phyloP scores from a whole-genome alignment of 2,113 vertebrate genomes.

The Tylochromis polylepis region DNA sequence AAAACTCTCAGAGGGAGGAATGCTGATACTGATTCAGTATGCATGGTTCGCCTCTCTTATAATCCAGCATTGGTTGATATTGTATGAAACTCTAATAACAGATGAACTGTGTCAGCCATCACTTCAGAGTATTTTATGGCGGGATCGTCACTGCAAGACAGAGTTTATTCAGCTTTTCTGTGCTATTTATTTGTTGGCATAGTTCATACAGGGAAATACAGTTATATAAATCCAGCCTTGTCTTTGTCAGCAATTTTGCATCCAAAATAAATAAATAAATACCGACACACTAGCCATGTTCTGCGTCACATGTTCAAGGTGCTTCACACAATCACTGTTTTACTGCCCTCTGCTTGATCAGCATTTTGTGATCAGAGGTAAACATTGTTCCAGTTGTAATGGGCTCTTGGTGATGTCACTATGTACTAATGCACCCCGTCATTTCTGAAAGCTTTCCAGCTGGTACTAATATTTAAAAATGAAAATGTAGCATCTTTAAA shows the following conservation, averaged over 20 bases:
- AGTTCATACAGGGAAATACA: not conserved
- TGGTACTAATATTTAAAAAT: not conserved
- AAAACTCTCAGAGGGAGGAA: not conserved
- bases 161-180: not conserved
- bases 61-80: slow-evolving; percentile 31
- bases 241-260: not conserved
- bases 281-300: not conserved
- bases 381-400: not conserved
- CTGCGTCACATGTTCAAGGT: not conserved
- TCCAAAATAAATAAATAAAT: not conserved
- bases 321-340: not conserved
- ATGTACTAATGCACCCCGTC: not conserved
- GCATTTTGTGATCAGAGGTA: not conserved
- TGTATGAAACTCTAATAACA: not conserved
- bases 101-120: slow-evolving; percentile 1
- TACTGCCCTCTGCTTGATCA: not conserved
- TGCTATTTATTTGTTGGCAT: not conserved
- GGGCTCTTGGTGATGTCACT: not conserved
- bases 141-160: not conserved
- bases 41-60: slow-evolving; percentile 24
- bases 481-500: not conserved
- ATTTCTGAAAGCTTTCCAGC: not conserved
- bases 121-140: not conserved
- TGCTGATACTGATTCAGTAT: not conserved
- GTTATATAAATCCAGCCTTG: not conserved